Base-by-base conservation (phyloP, 1,140 invertebrate species). In the Papilio polytes region DNA sequence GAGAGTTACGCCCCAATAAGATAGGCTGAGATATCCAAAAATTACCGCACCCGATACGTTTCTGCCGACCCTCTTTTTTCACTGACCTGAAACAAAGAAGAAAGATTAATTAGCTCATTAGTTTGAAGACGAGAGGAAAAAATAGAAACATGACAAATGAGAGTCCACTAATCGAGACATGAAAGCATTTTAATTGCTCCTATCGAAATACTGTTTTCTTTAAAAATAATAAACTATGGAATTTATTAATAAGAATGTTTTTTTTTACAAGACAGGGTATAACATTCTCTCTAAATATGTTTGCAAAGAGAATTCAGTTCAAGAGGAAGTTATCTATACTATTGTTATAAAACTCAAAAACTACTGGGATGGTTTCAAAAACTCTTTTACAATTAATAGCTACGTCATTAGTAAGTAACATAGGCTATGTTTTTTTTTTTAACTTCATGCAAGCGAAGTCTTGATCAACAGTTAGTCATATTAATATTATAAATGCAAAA, bases 51-150 rank as follows among this genome's bases (percentile, higher is more conserved):
- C 74, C 74, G 41, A 76, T 22, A 44, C 44, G 9, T 53, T 81
- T 51, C 44, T 15, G 63, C 20, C 59, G 36, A 22, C 44, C 13
- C 12, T 72, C 41, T 13, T 81, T 76, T 81, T 82, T 81, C 81
- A 85, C 84, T 85, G 79, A 85, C 84, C 84, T 85, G 84, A 63
- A 85, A 85, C 84, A 85, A 85, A 82, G 22, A 80, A 51, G 46
- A 41, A 72, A 56, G 51, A 78, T 63, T 66, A 79, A 79, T 66
- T 44, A 63, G 59, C 13, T 46, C 41, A 70, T 66, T 44, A 66
- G 78, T 66, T 46, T 36, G 46, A 51, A 51, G 46, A 48, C 10
- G 59, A 22, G 20, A 70, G 12, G 63, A 70, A 70, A 70, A 70
- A 70, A 31, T 31, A 12, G 13, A 70, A 70, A 70, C 63, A 31